Percentiles rank a stretch among this genome's conserved stretches.
phyloP scores from a whole-genome alignment of 2,888 invertebrate species.

The Clepsis dumicolana region DNA sequence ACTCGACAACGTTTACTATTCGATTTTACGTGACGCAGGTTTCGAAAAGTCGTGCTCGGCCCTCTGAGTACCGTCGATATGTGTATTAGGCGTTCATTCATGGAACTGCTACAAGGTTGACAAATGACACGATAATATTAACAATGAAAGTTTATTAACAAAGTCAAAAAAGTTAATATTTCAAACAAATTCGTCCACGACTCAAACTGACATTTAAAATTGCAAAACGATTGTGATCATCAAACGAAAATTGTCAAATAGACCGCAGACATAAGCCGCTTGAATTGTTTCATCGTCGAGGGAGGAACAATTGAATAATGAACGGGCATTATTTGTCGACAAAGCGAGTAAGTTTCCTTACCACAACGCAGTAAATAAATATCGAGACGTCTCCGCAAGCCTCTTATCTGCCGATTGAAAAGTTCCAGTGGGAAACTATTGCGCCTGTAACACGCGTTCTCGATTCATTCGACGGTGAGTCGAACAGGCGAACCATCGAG shows the following conservation, averaged over 20 bases:
- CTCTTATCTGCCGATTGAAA: constrained; percentile 80
- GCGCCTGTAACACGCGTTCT: constrained; percentile 54
- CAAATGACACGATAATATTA: too few species aligned
- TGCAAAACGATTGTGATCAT: neutral
- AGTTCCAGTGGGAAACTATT: constrained; percentile 72
- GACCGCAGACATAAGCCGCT: constrained; percentile 41
- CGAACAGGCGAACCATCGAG: constrained; percentile 1
- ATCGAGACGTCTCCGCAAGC: constrained; percentile 72
- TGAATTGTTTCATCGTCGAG: constrained; percentile 33
- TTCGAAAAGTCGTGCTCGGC: too few species aligned
- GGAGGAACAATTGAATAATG: constrained; percentile 71
- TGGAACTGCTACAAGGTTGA: too few species aligned
- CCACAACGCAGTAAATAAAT: constrained; percentile 73
- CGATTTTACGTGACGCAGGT: too few species aligned
- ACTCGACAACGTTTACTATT: too few species aligned
- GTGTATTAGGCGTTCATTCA: too few species aligned
- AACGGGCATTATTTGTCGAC: constrained; percentile 69
- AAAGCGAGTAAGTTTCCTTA: constrained; percentile 59
- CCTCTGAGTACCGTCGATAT: too few species aligned
- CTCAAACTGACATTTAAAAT: neutral
- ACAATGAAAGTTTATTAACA: too few species aligned
- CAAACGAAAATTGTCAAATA: constrained; percentile 22
- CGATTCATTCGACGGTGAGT: constrained; percentile 50
- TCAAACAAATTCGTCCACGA: neutral
- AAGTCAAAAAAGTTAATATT: neutral